phyloP scores from a whole-genome alignment of 2,113 vertebrate genomes.

The Chauna torquata region DNA sequence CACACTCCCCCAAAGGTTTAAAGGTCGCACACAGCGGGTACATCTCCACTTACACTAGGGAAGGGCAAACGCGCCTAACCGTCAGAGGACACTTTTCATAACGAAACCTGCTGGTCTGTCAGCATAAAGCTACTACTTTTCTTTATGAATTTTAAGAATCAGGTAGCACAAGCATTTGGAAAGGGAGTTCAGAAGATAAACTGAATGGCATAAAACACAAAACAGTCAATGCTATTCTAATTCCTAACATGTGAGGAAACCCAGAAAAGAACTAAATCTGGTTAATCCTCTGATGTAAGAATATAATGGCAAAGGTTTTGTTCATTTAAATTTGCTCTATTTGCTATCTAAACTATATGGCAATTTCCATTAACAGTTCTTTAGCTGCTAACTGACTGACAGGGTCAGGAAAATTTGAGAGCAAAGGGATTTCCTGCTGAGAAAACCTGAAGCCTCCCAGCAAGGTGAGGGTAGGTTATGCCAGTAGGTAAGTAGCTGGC shows the following conservation, averaged over 20 bases:
- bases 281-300: neutral
- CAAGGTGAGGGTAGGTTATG: neutral
- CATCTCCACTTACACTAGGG: neutral
- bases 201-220: neutral
- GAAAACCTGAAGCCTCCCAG: neutral
- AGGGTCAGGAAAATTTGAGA: neutral
- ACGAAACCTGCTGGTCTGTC: neutral
- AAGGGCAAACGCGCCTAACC: neutral
- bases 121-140: neutral
- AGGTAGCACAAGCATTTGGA: neutral
- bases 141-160: neutral
- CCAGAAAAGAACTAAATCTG: neutral
- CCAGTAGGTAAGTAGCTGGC: neutral
- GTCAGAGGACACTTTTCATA: neutral
- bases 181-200: neutral
- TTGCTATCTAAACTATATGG: neutral
- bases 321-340: neutral
- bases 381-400: neutral
- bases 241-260: neutral
- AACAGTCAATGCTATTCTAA: neutral
- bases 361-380: neutral
- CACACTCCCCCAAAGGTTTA: neutral
- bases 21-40: neutral
- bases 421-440: neutral
- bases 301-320: neutral